Percentiles rank a stretch among this genome's conserved stretches.
phyloP scores from a whole-genome alignment of 2,113 vertebrate genomes.

The Aleadryas rufinucha region DNA sequence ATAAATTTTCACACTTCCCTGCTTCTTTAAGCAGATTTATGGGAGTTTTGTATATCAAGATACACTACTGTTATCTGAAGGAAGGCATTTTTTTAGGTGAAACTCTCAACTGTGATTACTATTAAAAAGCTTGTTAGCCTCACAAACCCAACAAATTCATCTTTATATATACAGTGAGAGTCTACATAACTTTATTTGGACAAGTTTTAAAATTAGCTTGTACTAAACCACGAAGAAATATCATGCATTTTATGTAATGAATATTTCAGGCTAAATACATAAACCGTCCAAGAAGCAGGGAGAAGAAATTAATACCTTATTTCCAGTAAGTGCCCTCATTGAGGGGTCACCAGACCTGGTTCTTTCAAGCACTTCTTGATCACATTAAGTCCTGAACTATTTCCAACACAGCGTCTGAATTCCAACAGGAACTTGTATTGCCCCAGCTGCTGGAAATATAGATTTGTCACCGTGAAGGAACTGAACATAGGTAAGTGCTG shows the following conservation, averaged over 20 bases:
- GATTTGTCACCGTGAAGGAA: neutral
- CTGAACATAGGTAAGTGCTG: neutral
- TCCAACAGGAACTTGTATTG: neutral
- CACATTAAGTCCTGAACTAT: neutral
- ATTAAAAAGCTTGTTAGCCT: neutral
- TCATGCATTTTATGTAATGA: neutral
- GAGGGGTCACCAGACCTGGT: neutral
- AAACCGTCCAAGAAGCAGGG: neutral
- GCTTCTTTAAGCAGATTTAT: neutral
- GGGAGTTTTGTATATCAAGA: neutral
- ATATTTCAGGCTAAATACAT: neutral
- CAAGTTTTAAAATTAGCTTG: neutral
- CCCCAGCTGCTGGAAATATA: neutral
- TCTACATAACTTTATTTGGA: neutral
- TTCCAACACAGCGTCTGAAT: neutral
- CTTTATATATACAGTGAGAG: neutral
- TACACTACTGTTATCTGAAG: neutral
- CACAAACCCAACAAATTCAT: neutral
- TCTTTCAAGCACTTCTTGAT: neutral
- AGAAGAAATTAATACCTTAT: neutral
- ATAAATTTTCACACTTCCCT: neutral
- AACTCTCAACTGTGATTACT: neutral
- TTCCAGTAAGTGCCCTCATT: neutral
- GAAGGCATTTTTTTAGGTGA: neutral
- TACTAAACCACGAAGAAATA: neutral